Conservation (phyloP, 2,113 vertebrate species). For the Erythrocercus mccallii region DNA sequence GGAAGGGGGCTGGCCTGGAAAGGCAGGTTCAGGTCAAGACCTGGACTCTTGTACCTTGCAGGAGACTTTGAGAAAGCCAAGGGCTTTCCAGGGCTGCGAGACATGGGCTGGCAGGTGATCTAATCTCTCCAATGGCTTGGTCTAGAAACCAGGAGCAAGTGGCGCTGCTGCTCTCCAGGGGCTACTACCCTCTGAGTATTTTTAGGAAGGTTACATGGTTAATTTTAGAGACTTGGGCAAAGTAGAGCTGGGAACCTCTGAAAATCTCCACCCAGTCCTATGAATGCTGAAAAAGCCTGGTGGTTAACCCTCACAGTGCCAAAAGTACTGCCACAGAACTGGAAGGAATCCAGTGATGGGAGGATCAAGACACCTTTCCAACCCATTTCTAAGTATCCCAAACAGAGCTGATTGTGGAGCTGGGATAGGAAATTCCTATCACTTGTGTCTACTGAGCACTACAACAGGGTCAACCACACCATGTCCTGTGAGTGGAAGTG, state of each 20-base stretch:
- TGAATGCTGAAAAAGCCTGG: background rate
- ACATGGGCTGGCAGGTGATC: background rate
- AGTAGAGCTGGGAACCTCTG: slow-evolving; percentile 29
- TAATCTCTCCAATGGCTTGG: slow-evolving; percentile 41
- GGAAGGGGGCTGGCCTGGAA: background rate
- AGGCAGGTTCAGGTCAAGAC: background rate
- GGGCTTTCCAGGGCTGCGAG: background rate
- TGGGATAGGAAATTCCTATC: background rate
- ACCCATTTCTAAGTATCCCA: background rate
- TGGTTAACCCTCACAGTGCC: background rate
- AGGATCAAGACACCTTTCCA: background rate
- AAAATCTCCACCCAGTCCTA: background rate
- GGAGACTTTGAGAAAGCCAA: background rate
- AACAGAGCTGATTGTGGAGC: background rate
- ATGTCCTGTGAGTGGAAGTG: accelerated
- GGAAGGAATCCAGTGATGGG: background rate
- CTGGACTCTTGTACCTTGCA: background rate
- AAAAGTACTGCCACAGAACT: background rate
- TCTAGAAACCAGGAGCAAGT: slow-evolving; percentile 34
- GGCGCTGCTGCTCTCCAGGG: background rate
- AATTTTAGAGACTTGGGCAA: slow-evolving; percentile 40
- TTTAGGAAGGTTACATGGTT: slow-evolving; percentile 61
- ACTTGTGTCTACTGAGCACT: background rate
- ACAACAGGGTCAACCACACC: background rate
- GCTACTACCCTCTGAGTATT: slow-evolving; percentile 51